Evolutionary conservation across 2,888 invertebrate species (phyloP), one percentile per base, ranked within the genome.

Genomic region (Fabriciana adippe): DNA sequence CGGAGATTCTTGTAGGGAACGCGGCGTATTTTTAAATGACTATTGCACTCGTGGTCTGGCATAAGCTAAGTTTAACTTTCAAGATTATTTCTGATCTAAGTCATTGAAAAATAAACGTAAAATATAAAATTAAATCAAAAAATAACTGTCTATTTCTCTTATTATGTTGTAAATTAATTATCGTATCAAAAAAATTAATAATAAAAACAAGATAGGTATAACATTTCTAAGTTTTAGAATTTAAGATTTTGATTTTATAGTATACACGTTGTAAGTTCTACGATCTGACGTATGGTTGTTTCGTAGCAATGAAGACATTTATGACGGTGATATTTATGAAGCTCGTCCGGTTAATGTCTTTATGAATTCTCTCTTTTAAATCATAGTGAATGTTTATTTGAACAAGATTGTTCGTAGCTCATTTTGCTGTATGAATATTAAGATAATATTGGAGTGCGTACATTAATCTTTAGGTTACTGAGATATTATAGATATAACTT

Each of bases 1-100:
- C 74, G 81, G 83, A 85, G 83, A 88, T 87, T 85, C 84, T 82
- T 83, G 79, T 79, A 75, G 79, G 78, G 79, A 81, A 84, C 78
- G 81, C 79, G 76, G 81, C 78, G 81, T 79, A 81, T 81, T 80
- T 78, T 79, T 78, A 79, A 78, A 74, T 73, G 70, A 72, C 57
- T 66, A 65, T 62, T 66, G 57, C 57, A 66, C 69, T 69, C 26
- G 69, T 48, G 48, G 26, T 31, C 59, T 16, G 26, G n/a, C 26
- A 59, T 26, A 59, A 31, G 59, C 59, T 59, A 59, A 5, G n/a
- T 1, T 59, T 11, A 47, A 11, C 45, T 45, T 47, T 47, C 21
- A 59, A 47, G n/a, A 26, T n/a, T 26, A 26, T 59, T 0, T 47
- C 15, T 13, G n/a, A 21, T 21, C 51, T 51, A 51, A 14, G 21